phyloP scores from a whole-genome alignment of 1,140 invertebrate species.

The Battus philenor region DNA sequence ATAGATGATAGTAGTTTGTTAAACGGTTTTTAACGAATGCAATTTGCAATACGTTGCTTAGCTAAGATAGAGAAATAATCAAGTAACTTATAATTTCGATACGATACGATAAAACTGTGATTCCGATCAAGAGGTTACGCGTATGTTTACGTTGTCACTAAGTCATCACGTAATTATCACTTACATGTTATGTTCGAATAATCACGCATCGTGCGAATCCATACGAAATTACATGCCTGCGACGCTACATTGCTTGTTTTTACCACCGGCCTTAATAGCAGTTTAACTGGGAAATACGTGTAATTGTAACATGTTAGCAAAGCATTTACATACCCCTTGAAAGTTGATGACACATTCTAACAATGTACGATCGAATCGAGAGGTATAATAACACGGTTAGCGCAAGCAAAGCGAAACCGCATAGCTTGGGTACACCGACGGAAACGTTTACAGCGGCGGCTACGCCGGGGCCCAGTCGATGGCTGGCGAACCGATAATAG shows the following conservation, averaged over 20 bases:
- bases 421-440: too few relatives aligned
- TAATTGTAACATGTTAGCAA: conserved; percentile 38
- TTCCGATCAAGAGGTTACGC: too few relatives aligned
- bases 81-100: too few relatives aligned
- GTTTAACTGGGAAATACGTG: conserved; percentile 39
- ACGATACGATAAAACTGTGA: too few relatives aligned
- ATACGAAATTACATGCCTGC: conserved; percentile 47
- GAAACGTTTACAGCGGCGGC: too few relatives aligned
- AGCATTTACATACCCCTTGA: conserved; percentile 40
- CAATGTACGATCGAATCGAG: conserved; percentile 26
- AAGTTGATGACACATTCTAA: conserved; percentile 42
- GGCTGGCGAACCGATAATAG: too few relatives aligned
- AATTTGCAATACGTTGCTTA: too few relatives aligned
- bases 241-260: conserved; percentile 32
- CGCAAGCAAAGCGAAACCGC: conserved; percentile 20
- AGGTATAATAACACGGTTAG: conserved; percentile 34
- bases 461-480: too few relatives aligned
- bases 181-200: conserved; percentile 34
- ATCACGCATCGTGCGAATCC: conserved; percentile 25
- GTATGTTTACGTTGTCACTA: background rate
- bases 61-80: too few relatives aligned
- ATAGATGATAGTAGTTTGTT: too few relatives aligned
- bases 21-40: too few relatives aligned
- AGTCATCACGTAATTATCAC: background rate
- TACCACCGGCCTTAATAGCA: conserved; percentile 43